Percentiles rank a stretch among this genome's conserved stretches.
Conservation (phyloP, 2,797 vertebrate genomes). For the Siniperca obscura region DNA sequence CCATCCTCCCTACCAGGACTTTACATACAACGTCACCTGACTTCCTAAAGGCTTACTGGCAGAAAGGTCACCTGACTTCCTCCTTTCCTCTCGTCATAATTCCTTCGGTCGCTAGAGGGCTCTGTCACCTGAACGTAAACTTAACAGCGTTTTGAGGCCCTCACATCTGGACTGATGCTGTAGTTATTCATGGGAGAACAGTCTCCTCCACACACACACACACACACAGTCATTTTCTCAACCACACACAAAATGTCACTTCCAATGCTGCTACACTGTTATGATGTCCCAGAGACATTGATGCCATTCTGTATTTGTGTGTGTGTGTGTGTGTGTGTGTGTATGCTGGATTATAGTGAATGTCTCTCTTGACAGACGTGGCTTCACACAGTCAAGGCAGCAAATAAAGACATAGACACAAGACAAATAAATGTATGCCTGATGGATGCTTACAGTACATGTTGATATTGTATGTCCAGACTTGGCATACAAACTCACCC, state of each 20-base stretch:
- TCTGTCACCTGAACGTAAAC: neutral
- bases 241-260: conserved; percentile 5
- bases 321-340: neutral
- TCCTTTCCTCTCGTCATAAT: fast-evolving
- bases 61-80: too few relatives aligned
- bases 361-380: conserved; percentile 21
- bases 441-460: neutral
- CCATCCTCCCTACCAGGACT: too few relatives aligned
- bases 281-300: conserved; percentile 27
- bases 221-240: conserved; percentile 13
- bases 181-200: neutral
- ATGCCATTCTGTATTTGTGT: neutral
- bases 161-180: neutral
- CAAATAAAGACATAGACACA: neutral
- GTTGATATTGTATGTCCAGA: neutral
- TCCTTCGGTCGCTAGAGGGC: neutral
- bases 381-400: conserved; percentile 17
- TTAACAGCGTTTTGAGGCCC: neutral
- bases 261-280: conserved; percentile 4
- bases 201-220: neutral
- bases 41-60: too few relatives aligned
- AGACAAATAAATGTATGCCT: neutral
- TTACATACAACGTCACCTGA: too few relatives aligned
- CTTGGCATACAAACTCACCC: neutral
- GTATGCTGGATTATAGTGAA: conserved; percentile 8